These are phyloP conservation scores for Prionchulus punctatus DNA, from an alignment of 2,888 invertebrate species.

Conservation along the genomic window DNA sequence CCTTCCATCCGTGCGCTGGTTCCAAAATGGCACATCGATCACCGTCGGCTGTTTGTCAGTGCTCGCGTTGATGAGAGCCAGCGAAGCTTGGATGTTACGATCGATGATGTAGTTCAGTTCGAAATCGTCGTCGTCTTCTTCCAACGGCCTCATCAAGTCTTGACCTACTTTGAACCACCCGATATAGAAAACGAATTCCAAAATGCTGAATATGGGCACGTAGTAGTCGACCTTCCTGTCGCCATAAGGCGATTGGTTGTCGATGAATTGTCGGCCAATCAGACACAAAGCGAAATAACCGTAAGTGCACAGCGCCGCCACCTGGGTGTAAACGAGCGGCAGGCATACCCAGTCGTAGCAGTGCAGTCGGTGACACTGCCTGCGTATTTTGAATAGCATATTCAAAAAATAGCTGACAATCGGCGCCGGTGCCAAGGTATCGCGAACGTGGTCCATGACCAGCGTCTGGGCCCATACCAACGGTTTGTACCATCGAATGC, in stretches of 20 bases:
- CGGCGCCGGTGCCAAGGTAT: neutral
- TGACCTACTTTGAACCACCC: slow-evolving; percentile 20
- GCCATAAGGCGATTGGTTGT: neutral
- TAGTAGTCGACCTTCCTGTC: too few relatives aligned
- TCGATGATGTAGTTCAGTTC: slow-evolving; percentile 14
- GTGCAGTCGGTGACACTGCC: slow-evolving; percentile 20
- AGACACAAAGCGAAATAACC: slow-evolving; percentile 34
- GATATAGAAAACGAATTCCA: slow-evolving; percentile 9
- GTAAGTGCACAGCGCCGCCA: slow-evolving; percentile 34
- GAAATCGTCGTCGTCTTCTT: slow-evolving; percentile 15
- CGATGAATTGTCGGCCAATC: slow-evolving; percentile 28
- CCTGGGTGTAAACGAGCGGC: slow-evolving; percentile 35
- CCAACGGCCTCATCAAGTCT: slow-evolving; percentile 21
- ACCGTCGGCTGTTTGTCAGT: too few relatives aligned
- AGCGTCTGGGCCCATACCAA: neutral
- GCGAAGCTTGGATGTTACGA: slow-evolving; percentile 9
- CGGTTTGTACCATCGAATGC: neutral
- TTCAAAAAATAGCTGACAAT: slow-evolving; percentile 3
- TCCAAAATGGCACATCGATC: too few relatives aligned
- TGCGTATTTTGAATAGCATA: slow-evolving; percentile 4
- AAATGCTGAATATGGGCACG: slow-evolving; percentile 7
- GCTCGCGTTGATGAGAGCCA: neutral
- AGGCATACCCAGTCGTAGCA: slow-evolving; percentile 35
- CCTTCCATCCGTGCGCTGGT: too few relatives aligned
- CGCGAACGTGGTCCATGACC: neutral